Evolutionary conservation across 2,888 invertebrate species (phyloP), one percentile per base, ranked within the genome.

Genomic region (Phlogophora meticulosa): DNA sequence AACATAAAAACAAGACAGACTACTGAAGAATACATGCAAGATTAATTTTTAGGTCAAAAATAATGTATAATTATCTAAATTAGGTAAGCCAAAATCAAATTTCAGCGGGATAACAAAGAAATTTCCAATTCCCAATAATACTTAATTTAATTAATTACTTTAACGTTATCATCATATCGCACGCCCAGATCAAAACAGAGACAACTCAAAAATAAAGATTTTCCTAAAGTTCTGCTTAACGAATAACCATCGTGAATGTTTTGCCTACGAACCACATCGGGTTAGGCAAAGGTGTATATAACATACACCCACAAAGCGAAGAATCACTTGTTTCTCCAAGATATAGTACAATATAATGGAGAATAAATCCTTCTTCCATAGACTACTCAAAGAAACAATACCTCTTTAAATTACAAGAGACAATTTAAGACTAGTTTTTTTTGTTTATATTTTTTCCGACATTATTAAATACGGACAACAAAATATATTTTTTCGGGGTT

Each of bases 81-180:
- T 28, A 42, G n/a, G 15, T 28, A 59, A 58, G 76, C 76, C 49
- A 78, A 78, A 76, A 78, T 78, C 36, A 51, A 59, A 76, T 78
- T 78, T 74, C 34, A 76, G 78, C 76, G 4, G 28, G 28, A 34
- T 40, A 52, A 59, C 56, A 57, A 46, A 77, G n/a, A 67, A 52
- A 52, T 45, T 58, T n/a, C 32, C 42, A 55, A 59, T 58, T 49
- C 45, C 48, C 51, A 72, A 38, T 72, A 56, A 59, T 62, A 66
- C 20, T 51, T 58, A 60, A 51, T 45, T 52, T 51, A 36, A 36
- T 34, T 53, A 22, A 56, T 45, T 20, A 48, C 20, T 20, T 62
- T 72, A 72, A 60, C 42, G 42, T 60, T 28, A 43, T 38, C 58
- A 11, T 61, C 38, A 43, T 40, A 60, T 57, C 40, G n/a, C n/a